Percentiles rank a stretch among this genome's conserved stretches.
These are phyloP conservation scores for Microctenopoma lineatum DNA, from an alignment of 2,797 vertebrate species.

Conservation along the genomic window DNA sequence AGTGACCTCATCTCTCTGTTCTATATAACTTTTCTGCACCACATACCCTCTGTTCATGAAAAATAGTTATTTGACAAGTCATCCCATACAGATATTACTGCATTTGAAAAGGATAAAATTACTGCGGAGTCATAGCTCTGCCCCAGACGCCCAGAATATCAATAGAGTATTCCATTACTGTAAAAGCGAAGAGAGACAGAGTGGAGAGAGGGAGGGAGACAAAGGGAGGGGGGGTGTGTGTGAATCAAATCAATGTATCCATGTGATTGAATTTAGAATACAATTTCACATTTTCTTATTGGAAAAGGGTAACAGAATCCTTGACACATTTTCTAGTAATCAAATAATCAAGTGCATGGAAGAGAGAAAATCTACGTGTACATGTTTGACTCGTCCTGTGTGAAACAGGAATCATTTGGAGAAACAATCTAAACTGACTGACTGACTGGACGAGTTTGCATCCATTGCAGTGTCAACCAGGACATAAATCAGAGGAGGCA, in stretches of 20 bases:
- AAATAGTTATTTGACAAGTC: slow-evolving; percentile 30
- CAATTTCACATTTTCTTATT: slow-evolving; percentile 39
- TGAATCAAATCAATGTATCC: slow-evolving; percentile 59
- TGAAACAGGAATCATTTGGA: not conserved
- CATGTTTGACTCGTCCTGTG: too few relatives aligned
- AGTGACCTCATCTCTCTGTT: not conserved
- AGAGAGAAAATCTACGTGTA: not conserved
- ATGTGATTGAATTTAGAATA: slow-evolving; percentile 40
- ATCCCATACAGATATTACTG: slow-evolving; percentile 53
- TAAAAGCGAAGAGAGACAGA: slow-evolving; percentile 68
- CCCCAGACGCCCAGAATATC: slow-evolving; percentile 71
- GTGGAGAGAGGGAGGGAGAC: slow-evolving; percentile 39
- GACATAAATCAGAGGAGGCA: slow-evolving; percentile 16
- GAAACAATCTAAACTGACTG: slow-evolving; percentile 12
- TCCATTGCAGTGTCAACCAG: slow-evolving; percentile 30
- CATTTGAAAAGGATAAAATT: slow-evolving; percentile 68
- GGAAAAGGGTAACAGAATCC: slow-evolving; percentile 32
- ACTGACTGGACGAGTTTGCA: not conserved
- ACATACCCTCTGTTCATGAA: not conserved
- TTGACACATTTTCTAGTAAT: slow-evolving; percentile 10
- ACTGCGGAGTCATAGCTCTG: slow-evolving; percentile 80
- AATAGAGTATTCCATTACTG: slow-evolving; percentile 82
- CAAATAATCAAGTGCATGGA: not conserved
- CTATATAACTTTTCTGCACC: not conserved
- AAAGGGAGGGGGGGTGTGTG: slow-evolving; percentile 21